These are phyloP conservation scores for Coptotermes formosanus DNA, from an alignment of 1,140 invertebrate genomes.

Conservation along the genomic window DNA sequence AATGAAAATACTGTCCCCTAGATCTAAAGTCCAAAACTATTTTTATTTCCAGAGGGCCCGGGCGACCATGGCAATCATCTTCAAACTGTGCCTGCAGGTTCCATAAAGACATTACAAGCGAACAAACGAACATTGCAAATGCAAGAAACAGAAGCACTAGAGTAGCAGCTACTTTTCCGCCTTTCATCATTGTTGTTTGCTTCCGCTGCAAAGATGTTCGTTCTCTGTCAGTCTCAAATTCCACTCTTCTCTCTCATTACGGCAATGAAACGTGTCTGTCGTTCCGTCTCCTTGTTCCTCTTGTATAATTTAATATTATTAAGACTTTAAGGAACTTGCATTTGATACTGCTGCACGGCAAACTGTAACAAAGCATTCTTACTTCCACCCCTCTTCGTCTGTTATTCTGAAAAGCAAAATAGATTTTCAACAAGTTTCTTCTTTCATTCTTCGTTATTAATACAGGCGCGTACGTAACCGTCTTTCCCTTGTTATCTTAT, in stretches of 20 bases:
- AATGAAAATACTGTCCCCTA: too few species aligned
- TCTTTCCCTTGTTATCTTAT: not conserved
- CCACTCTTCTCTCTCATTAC: not conserved
- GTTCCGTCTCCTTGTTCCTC: not conserved
- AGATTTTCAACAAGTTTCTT: not conserved
- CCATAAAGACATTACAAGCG: not conserved
- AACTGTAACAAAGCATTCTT: conserved; percentile 3
- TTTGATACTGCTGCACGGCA: not conserved
- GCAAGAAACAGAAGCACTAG: not conserved
- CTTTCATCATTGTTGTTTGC: not conserved
- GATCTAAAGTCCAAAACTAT: too few species aligned
- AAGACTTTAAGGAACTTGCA: conserved; percentile 16
- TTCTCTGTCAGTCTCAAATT: not conserved
- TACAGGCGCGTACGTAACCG: not conserved
- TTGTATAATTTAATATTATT: conserved; percentile 19
- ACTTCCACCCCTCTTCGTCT: not conserved
- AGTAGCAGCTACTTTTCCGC: not conserved
- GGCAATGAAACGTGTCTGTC: not conserved
- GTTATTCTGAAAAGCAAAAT: conserved; percentile 13
- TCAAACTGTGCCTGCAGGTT: too few species aligned
- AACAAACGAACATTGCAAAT: not conserved
- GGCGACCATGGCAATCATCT: too few species aligned
- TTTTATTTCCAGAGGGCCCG: too few species aligned
- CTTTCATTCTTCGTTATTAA: conserved; percentile 13
- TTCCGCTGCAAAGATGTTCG: not conserved